Evolutionary conservation across 1,140 invertebrate species (phyloP), one percentile per base, ranked within the genome.

Genomic region (Bradysia coprophila): DNA sequence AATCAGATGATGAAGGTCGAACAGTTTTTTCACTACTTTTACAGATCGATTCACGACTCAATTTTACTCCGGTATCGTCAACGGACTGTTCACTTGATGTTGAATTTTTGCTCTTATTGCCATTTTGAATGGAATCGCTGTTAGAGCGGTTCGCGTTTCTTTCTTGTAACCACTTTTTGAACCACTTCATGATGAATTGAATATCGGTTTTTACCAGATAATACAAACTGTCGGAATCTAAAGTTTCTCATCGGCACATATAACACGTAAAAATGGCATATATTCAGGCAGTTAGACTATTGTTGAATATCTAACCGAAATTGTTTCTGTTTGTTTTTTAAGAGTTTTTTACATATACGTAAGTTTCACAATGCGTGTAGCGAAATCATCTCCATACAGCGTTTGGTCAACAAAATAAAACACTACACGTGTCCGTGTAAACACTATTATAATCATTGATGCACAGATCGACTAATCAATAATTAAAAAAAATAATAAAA

Each of bases 161-260:
- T 67, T 49, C 63, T 59, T 33, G 60, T 61, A 61, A 72, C 66
- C 63, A 69, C 61, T 57, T 72, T 72, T 53, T 72, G 68, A 69
- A 71, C 69, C 68, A 73, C 51, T 59, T 71, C 69, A 71, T 72
- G 68, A 46, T 64, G 56, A 44, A 71, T 71, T 43, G 54, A 59
- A 51, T 53, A 61, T 59, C 68, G 68, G 68, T 72, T 71, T 51
- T 63, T 65, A 45, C 68, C 69, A 65, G 69, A 68, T 59, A 68
- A 62, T 44, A 72, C 61, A 53, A 72, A 72, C 53, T 68, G 66
- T 48, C 65, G 67, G 53, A 72, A 72, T 49, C 66, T 61, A 56
- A 64, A 61, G 57, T 69, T 70, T 72, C 66, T 69, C 68, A 71
- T 71, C 65, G 66, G 67, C 63, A 69, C 60, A 24, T n/a, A n/a